phyloP scores from a whole-genome alignment of 1,140 invertebrate species.

The Meloidogyne chitwoodi region DNA sequence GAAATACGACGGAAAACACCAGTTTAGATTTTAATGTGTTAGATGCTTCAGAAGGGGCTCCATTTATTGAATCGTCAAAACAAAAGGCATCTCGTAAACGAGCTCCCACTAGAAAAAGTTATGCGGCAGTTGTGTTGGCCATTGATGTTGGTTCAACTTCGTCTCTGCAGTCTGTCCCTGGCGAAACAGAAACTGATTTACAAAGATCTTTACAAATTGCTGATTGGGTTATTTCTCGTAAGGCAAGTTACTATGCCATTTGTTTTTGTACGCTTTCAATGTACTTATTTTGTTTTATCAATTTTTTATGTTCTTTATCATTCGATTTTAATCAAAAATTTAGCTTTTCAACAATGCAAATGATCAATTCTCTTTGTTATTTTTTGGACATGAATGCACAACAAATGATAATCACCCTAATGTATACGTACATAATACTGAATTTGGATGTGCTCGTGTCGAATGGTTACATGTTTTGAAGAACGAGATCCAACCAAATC shows the following conservation, averaged over 20 bases:
- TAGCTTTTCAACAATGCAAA: conserved; percentile 32
- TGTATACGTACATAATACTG: conserved; percentile 34
- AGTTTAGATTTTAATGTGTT: neutral
- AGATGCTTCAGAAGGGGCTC: neutral
- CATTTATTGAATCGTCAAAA: neutral
- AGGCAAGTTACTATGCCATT: too few relatives aligned
- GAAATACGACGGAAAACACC: neutral
- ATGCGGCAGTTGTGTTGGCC: conserved; percentile 5
- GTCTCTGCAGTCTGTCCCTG: neutral
- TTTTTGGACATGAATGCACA: conserved; percentile 32
- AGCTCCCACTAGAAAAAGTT: neutral
- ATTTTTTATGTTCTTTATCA: neutral
- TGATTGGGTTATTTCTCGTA: conserved; percentile 31
- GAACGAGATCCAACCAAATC: conserved; percentile 27
- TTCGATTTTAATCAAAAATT: neutral
- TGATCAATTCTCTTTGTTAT: conserved; percentile 31
- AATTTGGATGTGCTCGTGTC: conserved; percentile 20
- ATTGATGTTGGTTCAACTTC: conserved; percentile 12
- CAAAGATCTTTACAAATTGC: conserved; percentile 19
- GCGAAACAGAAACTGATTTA: neutral
- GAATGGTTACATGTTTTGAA: conserved; percentile 30
- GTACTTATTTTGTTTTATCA: too few relatives aligned
- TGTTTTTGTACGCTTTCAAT: too few relatives aligned
- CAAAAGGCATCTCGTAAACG: neutral
- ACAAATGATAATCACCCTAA: conserved; percentile 23